Evolutionary conservation across 2,113 vertebrate species (phyloP).

Genomic region (Tragelaphus imberbis): DNA sequence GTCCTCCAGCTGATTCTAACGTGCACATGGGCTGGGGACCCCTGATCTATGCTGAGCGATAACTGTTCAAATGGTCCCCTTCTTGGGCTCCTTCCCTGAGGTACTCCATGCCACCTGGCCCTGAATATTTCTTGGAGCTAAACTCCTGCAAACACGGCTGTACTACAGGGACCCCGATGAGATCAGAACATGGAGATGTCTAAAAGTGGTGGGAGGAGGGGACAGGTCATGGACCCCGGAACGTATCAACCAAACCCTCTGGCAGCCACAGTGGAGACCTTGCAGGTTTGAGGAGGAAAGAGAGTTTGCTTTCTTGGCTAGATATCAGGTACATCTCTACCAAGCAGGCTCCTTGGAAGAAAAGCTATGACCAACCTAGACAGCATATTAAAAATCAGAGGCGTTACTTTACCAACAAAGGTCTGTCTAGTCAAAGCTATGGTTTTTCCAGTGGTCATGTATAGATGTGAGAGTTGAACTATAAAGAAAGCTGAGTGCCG

Average conservation of each 20-base stretch:
- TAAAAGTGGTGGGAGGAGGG: too few species aligned
- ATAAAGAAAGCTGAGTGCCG: background rate
- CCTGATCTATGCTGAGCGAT: rapidly evolving
- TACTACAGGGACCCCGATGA: rapidly evolving
- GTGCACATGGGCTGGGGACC: rapidly evolving
- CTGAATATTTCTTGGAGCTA: background rate
- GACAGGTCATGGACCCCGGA: background rate
- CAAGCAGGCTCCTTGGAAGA: background rate
- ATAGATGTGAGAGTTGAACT: background rate
- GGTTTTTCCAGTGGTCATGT: background rate
- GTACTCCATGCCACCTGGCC: rapidly evolving
- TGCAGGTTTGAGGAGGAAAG: background rate
- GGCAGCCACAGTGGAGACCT: background rate
- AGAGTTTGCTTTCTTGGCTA: too few species aligned
- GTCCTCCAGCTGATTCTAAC: rapidly evolving
- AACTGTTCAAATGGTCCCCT: rapidly evolving
- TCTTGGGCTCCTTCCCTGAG: background rate
- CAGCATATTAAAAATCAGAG: background rate
- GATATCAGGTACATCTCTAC: background rate
- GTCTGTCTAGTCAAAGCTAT: background rate
- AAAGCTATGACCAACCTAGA: background rate
- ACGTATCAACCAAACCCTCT: rapidly evolving
- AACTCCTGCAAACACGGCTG: rapidly evolving
- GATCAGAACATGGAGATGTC: rapidly evolving
- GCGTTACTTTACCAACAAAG: background rate